phyloP scores from a whole-genome alignment of 2,888 invertebrate genomes.

The Patella pellucida region DNA sequence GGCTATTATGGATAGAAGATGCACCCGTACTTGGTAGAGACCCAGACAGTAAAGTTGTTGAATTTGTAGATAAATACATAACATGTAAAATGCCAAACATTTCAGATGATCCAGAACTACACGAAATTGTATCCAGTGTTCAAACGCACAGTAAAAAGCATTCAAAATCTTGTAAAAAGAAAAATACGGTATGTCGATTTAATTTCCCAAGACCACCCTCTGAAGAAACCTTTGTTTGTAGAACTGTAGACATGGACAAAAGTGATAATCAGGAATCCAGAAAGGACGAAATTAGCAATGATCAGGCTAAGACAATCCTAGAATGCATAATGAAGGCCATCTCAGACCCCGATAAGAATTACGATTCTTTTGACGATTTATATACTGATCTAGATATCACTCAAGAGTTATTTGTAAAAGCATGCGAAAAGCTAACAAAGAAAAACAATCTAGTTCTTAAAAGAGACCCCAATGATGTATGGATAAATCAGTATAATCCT shows the following conservation, averaged over 20 bases:
- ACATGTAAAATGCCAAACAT: conserved; percentile 31
- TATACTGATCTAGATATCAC: not conserved
- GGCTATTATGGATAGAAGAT: conserved; percentile 40
- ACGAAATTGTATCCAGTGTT: conserved; percentile 18
- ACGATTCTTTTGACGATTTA: not conserved
- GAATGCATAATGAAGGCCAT: not conserved
- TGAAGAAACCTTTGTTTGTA: not conserved
- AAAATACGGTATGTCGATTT: conserved; percentile 29
- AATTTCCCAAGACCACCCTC: conserved; percentile 22
- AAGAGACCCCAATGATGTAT: conserved; percentile 13
- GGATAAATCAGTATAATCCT: conserved; percentile 24
- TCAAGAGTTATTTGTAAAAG: not conserved
- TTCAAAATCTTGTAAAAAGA: conserved; percentile 31
- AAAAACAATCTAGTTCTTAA: not conserved
- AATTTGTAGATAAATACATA: conserved; percentile 32
- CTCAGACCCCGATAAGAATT: not conserved
- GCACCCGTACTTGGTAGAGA: conserved; percentile 35
- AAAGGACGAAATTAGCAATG: not conserved
- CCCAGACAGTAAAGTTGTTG: conserved; percentile 28
- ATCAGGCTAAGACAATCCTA: not conserved
- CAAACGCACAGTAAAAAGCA: conserved; percentile 33
- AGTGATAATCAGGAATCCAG: not conserved
- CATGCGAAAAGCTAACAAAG: not conserved
- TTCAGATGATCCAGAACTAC: conserved; percentile 20
- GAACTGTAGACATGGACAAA: conserved; percentile 12